Evolutionary conservation across 23 tunicate genomes (phyloP).

Genomic region (Clavelina lepadiformis): DNA sequence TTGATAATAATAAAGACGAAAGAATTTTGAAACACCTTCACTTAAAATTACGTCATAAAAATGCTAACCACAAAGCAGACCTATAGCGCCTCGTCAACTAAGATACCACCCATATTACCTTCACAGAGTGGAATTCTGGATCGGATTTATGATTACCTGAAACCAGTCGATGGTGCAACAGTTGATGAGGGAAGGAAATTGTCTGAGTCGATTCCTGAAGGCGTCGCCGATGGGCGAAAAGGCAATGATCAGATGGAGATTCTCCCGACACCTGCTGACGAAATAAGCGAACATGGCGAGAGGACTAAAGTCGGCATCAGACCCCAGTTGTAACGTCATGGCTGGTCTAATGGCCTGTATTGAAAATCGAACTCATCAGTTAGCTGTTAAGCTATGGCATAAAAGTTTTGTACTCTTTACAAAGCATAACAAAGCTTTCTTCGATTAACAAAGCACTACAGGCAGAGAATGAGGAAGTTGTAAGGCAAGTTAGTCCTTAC

Average conservation of each 20-base stretch:
- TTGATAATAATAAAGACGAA: not conserved
- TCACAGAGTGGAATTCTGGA: too few relatives aligned
- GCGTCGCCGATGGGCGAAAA: constrained; percentile 99
- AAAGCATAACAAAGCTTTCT: too few relatives aligned
- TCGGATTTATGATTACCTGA: constrained; percentile 49
- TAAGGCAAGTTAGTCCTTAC: too few relatives aligned
- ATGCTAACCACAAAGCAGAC: too few relatives aligned
- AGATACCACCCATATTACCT: too few relatives aligned
- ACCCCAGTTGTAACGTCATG: constrained; percentile 81
- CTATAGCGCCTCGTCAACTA: too few relatives aligned
- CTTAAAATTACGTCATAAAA: not conserved
- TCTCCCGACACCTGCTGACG: constrained; percentile 81
- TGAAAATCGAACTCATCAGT: not conserved
- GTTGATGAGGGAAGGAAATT: constrained; percentile 99
- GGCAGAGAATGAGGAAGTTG: too few relatives aligned
- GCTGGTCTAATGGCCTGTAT: constrained; percentile 70
- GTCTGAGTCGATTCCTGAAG: constrained; percentile 89
- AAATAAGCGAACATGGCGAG: constrained; percentile 94
- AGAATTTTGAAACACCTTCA: too few relatives aligned
- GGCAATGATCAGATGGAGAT: constrained; percentile 94
- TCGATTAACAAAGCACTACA: too few relatives aligned
- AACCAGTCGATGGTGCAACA: constrained; percentile 99
- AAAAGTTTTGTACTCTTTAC: too few relatives aligned
- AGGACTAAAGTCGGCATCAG: constrained; percentile 89
- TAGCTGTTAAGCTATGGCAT: not conserved